Conservation (phyloP, 1,140 invertebrate species). For the Aphis craccivora region DNA sequence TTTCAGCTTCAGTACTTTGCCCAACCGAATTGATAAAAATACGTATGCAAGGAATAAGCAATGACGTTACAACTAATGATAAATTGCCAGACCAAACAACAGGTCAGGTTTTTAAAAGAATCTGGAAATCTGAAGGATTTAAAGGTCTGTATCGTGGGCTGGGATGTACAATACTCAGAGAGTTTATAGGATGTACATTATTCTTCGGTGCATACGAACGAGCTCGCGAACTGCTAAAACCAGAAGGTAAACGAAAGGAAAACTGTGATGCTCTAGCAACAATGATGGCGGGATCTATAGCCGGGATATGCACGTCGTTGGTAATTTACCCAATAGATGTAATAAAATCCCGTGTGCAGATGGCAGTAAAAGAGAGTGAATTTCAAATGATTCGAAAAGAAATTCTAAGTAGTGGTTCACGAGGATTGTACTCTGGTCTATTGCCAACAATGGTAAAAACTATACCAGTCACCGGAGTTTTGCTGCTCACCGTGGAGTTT, state of each 20-base stretch:
- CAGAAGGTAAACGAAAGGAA: slow-evolving; percentile 71
- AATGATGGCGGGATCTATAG: slow-evolving; percentile 88
- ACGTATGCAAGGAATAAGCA: slow-evolving; percentile 92
- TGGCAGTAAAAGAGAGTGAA: background rate
- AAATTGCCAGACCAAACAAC: background rate
- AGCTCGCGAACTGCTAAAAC: slow-evolving; percentile 73
- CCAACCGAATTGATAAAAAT: slow-evolving; percentile 99
- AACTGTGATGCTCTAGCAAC: slow-evolving; percentile 79
- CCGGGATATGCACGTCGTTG: slow-evolving; percentile 88
- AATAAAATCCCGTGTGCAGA: slow-evolving; percentile 94
- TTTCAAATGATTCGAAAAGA: background rate
- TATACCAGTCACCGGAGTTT: slow-evolving; percentile 93
- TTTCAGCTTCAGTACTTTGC: slow-evolving; percentile 94
- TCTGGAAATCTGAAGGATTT: slow-evolving; percentile 79
- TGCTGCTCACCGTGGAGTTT: slow-evolving; percentile 94
- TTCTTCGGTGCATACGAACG: slow-evolving; percentile 98
- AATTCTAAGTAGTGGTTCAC: slow-evolving; percentile 73
- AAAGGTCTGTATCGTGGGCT: slow-evolving; percentile 89
- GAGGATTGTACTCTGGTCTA: slow-evolving; percentile 90
- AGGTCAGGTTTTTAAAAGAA: slow-evolving; percentile 75
- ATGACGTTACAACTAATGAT: slow-evolving; percentile 63
- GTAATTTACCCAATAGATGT: slow-evolving; percentile 97
- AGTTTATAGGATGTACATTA: slow-evolving; percentile 99
- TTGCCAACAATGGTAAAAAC: slow-evolving; percentile 91
- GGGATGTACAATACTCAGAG: slow-evolving; percentile 88